Evolutionary conservation across 1,140 invertebrate species (phyloP).

Genomic region (Luehdorfia chinensis): DNA sequence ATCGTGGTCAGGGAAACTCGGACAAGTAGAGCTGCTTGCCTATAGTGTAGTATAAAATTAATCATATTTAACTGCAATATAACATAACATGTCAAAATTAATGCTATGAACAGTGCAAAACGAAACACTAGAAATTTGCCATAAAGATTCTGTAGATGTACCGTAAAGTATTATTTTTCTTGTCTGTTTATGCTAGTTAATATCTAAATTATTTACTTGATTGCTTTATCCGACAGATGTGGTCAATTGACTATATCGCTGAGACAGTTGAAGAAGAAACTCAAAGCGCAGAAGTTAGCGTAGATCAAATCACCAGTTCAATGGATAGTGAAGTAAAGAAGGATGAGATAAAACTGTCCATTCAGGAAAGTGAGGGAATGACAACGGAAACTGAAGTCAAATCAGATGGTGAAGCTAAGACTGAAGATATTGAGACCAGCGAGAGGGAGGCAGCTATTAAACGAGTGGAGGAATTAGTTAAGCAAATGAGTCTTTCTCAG

Average conservation of each 20-base stretch:
- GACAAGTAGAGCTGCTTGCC: too few species aligned
- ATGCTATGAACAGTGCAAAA: too few species aligned
- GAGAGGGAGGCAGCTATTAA: slow-evolving; percentile 67
- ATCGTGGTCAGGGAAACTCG: too few species aligned
- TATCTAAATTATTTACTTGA: too few species aligned
- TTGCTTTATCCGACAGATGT: too few species aligned
- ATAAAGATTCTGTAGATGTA: too few species aligned
- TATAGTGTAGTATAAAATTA: too few species aligned
- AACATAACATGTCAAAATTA: too few species aligned
- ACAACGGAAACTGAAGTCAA: slow-evolving; percentile 30
- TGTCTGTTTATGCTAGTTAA: too few species aligned
- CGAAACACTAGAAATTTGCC: too few species aligned
- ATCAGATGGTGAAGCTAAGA: slow-evolving; percentile 31
- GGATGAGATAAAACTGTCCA: slow-evolving; percentile 24
- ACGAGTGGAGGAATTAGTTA: slow-evolving; percentile 83
- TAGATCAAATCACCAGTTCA: slow-evolving; percentile 56
- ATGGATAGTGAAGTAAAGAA: slow-evolving; percentile 64
- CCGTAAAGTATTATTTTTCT: too few species aligned
- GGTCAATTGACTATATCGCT: slow-evolving; percentile 96
- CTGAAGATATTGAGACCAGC: slow-evolving; percentile 37
- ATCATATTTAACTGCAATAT: too few species aligned
- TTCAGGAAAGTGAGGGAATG: slow-evolving; percentile 40
- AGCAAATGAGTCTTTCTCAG: slow-evolving; percentile 88
- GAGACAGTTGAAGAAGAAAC: slow-evolving; percentile 81
- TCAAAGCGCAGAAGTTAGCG: slow-evolving; percentile 42